These are phyloP conservation scores for Diplazon laetatorius DNA, from an alignment of 2,888 invertebrate species.

Conservation along the genomic window DNA sequence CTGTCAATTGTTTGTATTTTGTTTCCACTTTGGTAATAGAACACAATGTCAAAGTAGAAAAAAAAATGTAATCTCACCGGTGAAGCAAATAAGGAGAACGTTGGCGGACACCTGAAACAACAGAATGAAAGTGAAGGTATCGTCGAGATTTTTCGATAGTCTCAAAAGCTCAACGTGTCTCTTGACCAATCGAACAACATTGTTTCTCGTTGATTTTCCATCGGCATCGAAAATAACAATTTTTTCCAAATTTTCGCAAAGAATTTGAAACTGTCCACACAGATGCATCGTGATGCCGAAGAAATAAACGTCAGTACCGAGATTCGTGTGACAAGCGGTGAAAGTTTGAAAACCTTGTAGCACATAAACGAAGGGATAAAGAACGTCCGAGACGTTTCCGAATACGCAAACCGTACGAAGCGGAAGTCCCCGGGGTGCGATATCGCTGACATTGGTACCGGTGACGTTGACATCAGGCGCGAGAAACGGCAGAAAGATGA, in stretches of 20 bases:
- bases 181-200: neutral
- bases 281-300: constrained; percentile 58
- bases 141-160: too few relatives aligned
- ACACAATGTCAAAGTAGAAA: too few relatives aligned
- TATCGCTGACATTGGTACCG: neutral
- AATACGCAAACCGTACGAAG: constrained; percentile 54
- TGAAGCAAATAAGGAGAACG: too few relatives aligned
- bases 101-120: too few relatives aligned
- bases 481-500: constrained; percentile 52
- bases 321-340: constrained; percentile 14
- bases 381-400: constrained; percentile 27
- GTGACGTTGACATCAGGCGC: constrained; percentile 20
- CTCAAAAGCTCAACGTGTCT: constrained; percentile 15
- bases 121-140: too few relatives aligned
- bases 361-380: constrained; percentile 9
- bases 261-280: constrained; percentile 53
- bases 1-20: too few relatives aligned
- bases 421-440: constrained; percentile 46
- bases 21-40: too few relatives aligned
- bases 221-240: neutral
- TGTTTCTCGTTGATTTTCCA: neutral
- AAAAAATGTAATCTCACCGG: too few relatives aligned
- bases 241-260: constrained; percentile 28
- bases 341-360: constrained; percentile 34
- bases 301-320: constrained; percentile 40